phyloP scores from a whole-genome alignment of 2,888 invertebrate species.

The Omphaloscelis lunosa region DNA sequence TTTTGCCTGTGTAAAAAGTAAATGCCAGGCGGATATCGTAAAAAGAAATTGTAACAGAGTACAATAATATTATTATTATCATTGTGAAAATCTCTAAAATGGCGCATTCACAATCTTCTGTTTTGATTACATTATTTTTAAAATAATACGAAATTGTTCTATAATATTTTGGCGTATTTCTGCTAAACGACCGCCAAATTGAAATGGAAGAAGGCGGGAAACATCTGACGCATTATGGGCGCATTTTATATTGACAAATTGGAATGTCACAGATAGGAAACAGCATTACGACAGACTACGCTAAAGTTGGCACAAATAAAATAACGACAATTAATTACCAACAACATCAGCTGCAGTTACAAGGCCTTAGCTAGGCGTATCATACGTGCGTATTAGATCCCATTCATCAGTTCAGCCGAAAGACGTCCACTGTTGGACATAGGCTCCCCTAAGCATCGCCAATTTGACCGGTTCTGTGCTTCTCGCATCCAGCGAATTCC shows the following conservation, averaged over 20 bases:
- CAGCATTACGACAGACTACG: background rate
- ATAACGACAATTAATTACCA: background rate
- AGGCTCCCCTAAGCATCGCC: background rate
- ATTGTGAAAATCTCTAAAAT: conserved; percentile 3
- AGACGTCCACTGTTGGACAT: background rate
- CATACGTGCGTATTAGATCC: background rate
- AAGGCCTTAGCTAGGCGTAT: background rate
- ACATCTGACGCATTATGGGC: background rate
- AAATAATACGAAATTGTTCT: background rate
- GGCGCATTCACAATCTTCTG: background rate
- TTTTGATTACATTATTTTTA: background rate
- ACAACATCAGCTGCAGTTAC: background rate
- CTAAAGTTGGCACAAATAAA: background rate
- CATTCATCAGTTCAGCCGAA: background rate
- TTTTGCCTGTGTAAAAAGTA: conserved; percentile 10
- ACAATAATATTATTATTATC: conserved; percentile 12
- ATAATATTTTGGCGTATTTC: background rate
- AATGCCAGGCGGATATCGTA: conserved; percentile 13
- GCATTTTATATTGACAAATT: conserved; percentile 1
- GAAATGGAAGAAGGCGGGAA: conserved; percentile 7
- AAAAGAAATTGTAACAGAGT: conserved; percentile 18
- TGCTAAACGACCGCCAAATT: background rate
- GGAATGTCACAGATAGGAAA: conserved; percentile 6
- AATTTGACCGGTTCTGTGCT: background rate
- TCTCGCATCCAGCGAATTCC: background rate